A percentile compares a stretch with the other conserved stretches of the same genome.
These are phyloP conservation scores for Tiaroga cobitis DNA, from an alignment of 2,797 vertebrate genomes.

Conservation along the genomic window DNA sequence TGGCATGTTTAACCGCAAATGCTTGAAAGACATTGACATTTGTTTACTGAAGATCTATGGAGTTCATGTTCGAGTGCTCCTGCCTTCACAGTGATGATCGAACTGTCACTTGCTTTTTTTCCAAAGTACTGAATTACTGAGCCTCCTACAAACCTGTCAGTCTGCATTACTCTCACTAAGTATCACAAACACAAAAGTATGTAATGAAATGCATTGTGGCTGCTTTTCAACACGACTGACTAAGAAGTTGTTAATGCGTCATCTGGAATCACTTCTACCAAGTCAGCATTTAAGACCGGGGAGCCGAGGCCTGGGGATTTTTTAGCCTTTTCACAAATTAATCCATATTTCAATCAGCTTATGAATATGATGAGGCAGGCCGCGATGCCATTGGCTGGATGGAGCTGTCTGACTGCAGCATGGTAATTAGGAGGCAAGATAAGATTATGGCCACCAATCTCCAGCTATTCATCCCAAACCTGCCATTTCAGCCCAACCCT, in stretches of 20 bases:
- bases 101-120: conserved; percentile 12
- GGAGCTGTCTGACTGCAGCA: conserved; percentile 40
- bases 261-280: conserved; percentile 22
- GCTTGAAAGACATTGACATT: conserved; percentile 3
- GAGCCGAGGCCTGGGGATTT: conserved; percentile 4
- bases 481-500: conserved; percentile 22
- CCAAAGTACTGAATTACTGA: not conserved
- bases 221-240: not conserved
- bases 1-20: not conserved
- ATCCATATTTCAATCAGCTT: conserved; percentile 43
- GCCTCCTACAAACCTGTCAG: not conserved
- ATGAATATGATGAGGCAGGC: conserved; percentile 44
- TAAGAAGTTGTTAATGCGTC: conserved; percentile 23
- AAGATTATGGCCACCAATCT: conserved; percentile 48
- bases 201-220: conserved; percentile 15
- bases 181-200: not conserved
- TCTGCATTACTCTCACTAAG: not conserved
- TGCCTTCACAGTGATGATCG: not conserved
- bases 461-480: conserved; percentile 50
- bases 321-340: conserved; percentile 9
- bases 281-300: conserved; percentile 1
- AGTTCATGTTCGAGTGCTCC: not conserved
- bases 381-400: conserved; percentile 48
- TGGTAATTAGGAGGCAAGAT: conserved; percentile 52
- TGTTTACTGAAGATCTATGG: conserved; percentile 11